These are phyloP conservation scores for Cordilura impudica DNA, from an alignment of 2,888 invertebrate genomes.

Conservation along the genomic window DNA sequence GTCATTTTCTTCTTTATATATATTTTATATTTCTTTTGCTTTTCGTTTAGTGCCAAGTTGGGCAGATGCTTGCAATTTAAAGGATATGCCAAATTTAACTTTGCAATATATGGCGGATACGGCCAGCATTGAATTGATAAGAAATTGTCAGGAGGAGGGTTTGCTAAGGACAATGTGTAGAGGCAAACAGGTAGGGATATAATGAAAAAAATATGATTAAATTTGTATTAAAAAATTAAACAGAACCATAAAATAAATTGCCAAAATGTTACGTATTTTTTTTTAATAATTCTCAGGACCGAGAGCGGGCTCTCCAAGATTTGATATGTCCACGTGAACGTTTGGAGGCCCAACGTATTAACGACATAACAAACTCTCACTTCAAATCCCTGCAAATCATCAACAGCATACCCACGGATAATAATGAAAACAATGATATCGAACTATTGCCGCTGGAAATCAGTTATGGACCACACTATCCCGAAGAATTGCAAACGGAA, in stretches of 20 bases:
- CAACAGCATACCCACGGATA: conserved; percentile 75
- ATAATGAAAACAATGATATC: conserved; percentile 77
- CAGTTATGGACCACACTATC: conserved; percentile 64
- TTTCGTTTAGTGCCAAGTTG: conserved; percentile 84
- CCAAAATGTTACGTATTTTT: too few relatives aligned
- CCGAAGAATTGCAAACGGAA: conserved; percentile 68
- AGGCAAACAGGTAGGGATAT: conserved; percentile 83
- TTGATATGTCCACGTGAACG: conserved; percentile 74
- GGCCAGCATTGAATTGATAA: conserved; percentile 86
- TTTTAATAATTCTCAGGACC: conserved; percentile 72
- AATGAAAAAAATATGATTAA: not conserved
- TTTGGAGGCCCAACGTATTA: conserved; percentile 74
- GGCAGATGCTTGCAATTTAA: conserved; percentile 87
- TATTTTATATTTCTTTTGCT: too few relatives aligned
- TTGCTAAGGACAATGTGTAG: conserved; percentile 86
- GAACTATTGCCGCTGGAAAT: conserved; percentile 69
- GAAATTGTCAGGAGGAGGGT: conserved; percentile 87
- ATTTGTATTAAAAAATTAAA: too few relatives aligned
- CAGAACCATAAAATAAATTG: too few relatives aligned
- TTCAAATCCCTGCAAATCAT: conserved; percentile 76
- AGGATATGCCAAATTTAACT: conserved; percentile 85
- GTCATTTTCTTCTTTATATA: conserved; percentile 31
- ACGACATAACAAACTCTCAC: conserved; percentile 75
- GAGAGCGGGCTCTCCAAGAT: conserved; percentile 71
- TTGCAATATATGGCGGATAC: conserved; percentile 87